Base-by-base conservation (phyloP, 2,113 vertebrate genomes). In the Trinectes maculatus region DNA sequence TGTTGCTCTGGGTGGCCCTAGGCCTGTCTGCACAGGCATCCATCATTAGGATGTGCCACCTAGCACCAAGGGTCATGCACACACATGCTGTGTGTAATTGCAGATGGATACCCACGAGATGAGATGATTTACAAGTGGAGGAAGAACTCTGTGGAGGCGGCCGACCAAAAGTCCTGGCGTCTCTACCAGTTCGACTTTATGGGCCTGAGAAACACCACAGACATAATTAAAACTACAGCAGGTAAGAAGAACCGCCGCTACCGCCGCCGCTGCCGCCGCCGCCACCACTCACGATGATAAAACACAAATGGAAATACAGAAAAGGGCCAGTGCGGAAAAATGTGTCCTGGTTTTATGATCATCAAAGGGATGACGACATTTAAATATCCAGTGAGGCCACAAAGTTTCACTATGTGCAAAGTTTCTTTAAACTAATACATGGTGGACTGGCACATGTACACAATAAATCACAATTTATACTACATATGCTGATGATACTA, bases 181-280 rank as follows among this genome's bases (percentile, higher is more conserved):
- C 95, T 99, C 15, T 99, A 99, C 83, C 97, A 99, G 85, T 99
- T 99, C 90, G 96, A 98, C 60, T 99, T 99, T 82, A 95, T 96
- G 95, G 97, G 97, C 59, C 92, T 98, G 77, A 91, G 96, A 80
- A 99, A 99, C 86, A 96, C 95, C 1, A 93, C 96, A 1, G 95
- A 96, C 72, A 87, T 93, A 33, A 89, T 98, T 75, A 94, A 94
- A 72, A 98, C 97, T 0, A 95, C 95, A 63, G 92, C 97, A 93
- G 96, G 97, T 99, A 91, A 60, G 34, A 64, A 8, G 3, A n/a
- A n/a, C n/a, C n/a, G n/a, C n/a, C n/a, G n/a, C n/a, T n/a, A n/a
- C n/a, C n/a, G n/a, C n/a, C n/a, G n/a, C n/a, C n/a, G n/a, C n/a
- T n/a, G n/a, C n/a, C n/a, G n/a, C n/a, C n/a, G n/a, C n/a, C n/a